Conservation (phyloP, 2,797 vertebrate species). For the Peromyscus aztecus region DNA sequence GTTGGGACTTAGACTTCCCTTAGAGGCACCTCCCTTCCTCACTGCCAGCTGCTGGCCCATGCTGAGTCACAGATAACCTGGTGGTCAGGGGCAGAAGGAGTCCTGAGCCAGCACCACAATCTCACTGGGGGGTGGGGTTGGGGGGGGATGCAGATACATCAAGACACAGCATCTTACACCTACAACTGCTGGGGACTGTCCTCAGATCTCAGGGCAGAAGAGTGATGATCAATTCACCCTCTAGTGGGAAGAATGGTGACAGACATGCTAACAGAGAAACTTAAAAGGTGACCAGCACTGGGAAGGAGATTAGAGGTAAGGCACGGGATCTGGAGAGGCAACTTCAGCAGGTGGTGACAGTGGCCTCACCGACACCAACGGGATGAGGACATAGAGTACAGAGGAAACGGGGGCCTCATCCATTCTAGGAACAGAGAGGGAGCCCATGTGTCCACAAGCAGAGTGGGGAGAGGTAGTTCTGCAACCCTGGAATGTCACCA, state of each 20-base stretch:
- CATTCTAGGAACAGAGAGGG: rapidly evolving
- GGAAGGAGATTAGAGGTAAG: background rate
- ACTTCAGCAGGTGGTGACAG: background rate
- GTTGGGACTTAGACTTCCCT: constrained; percentile 36
- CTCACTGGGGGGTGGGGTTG: background rate
- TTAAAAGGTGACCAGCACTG: background rate
- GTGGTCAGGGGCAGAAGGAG: background rate
- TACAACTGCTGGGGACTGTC: rapidly evolving
- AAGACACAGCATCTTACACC: background rate
- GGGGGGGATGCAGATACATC: background rate
- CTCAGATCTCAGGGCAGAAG: background rate
- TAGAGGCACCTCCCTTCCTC: constrained; percentile 13
- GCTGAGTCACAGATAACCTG: constrained; percentile 39
- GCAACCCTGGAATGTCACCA: background rate
- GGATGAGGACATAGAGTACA: background rate
- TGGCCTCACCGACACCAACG: background rate
- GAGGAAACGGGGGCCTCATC: rapidly evolving
- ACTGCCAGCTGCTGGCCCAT: background rate
- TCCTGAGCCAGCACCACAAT: rapidly evolving
- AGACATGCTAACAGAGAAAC: background rate
- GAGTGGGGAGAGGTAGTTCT: background rate
- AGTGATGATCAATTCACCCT: background rate
- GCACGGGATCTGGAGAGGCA: rapidly evolving
- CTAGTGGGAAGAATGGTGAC: background rate
- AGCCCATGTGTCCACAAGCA: rapidly evolving